Evolutionary conservation across 1,140 invertebrate species (phyloP).

Genomic region (Drosophila neocordata): DNA sequence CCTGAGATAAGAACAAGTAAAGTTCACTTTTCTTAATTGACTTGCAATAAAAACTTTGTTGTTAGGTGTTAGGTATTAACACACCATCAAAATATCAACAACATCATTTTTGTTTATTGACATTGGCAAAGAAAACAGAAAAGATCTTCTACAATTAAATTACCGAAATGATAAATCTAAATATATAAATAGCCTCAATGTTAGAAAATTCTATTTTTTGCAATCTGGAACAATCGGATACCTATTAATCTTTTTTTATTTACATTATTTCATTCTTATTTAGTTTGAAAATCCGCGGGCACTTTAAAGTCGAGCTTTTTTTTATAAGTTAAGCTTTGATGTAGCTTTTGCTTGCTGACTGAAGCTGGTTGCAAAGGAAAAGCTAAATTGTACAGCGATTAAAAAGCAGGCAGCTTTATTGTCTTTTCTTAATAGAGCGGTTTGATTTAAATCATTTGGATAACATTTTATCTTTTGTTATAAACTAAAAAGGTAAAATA

Average conservation of each 20-base stretch:
- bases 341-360: background rate
- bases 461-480: no score
- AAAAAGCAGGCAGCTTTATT: background rate
- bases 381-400: background rate
- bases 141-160: background rate
- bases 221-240: background rate
- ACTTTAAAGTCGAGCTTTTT: background rate
- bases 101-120: background rate
- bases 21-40: background rate
- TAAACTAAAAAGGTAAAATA: no score
- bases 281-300: background rate
- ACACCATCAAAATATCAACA: slow-evolving; percentile 1
- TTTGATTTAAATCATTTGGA: background rate
- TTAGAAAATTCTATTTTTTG: background rate
- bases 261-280: background rate
- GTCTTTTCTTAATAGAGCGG: background rate
- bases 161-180: background rate
- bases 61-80: background rate
- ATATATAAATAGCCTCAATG: background rate
- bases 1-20: no score
- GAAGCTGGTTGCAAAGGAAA: no score
- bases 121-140: slow-evolving; percentile 3
- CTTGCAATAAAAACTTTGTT: background rate
- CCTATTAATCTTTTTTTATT: background rate
- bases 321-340: background rate